A percentile compares a stretch with the other conserved stretches of the same genome.
phyloP scores from a whole-genome alignment of 2,113 vertebrate species.

The Steatornis caripensis region DNA sequence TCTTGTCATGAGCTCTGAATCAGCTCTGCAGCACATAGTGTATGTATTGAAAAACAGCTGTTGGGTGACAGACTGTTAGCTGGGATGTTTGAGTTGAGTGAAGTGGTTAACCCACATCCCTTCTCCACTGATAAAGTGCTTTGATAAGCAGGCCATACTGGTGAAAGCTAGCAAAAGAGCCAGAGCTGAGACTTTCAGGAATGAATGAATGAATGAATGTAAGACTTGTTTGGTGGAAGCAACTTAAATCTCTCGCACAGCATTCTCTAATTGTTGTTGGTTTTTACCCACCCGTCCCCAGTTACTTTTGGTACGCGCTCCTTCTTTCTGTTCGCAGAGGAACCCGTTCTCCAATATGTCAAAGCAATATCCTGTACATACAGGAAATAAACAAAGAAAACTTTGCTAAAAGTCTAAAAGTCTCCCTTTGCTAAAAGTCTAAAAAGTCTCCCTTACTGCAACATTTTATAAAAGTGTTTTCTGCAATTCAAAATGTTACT shows the following conservation, averaged over 20 bases:
- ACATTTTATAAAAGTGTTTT: slow-evolving; percentile 6
- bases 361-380: slow-evolving; percentile 49
- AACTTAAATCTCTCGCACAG: slow-evolving; percentile 44
- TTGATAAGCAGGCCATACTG: slow-evolving; percentile 85
- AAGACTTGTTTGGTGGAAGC: slow-evolving; percentile 74
- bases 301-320: background rate
- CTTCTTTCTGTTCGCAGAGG: background rate
- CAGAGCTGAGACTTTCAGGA: slow-evolving; percentile 69
- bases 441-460: background rate
- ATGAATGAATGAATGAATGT: slow-evolving; percentile 87
- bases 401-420: background rate
- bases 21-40: slow-evolving; percentile 63
- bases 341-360: slow-evolving; percentile 47
- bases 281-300: background rate
- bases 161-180: slow-evolving; percentile 75
- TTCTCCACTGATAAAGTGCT: slow-evolving; percentile 95
- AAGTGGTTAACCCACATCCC: slow-evolving; percentile 89
- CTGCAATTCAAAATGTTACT: background rate
- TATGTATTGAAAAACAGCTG: slow-evolving; percentile 83
- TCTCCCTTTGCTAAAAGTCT: too few relatives aligned
- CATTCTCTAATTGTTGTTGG: background rate
- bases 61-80: slow-evolving; percentile 79
- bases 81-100: slow-evolving; percentile 77
- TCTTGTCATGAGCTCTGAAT: slow-evolving; percentile 71
- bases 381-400: slow-evolving; percentile 23